Base-by-base conservation (phyloP, 2,797 vertebrate genomes). In the Emydoidea blandingii region DNA sequence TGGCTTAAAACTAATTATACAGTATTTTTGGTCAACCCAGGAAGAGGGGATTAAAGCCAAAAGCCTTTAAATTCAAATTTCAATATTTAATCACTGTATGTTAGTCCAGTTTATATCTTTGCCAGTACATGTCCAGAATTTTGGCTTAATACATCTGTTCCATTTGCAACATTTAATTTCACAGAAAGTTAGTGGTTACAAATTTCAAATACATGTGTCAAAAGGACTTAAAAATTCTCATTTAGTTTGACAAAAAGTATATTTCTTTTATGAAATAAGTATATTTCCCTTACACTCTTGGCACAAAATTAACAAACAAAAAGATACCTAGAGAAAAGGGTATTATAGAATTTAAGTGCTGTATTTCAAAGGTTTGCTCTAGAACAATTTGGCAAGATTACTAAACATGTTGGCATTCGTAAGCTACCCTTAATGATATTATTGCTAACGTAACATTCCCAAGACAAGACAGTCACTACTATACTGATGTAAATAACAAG, bases 41-140 rank as follows among this genome's bases (percentile, higher is more conserved):
- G 56, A 86, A 83, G 96, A 50, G 82, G 82, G 93, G 88, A 96
- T 96, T 97, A 97, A 97, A 97, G 96, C 95, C 94, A 92, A 82
- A 95, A 97, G 97, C 97, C 97, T 97, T 97, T 95, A 88, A 94
- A 92, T 85, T 93, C 86, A 91, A 57, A 90, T 80, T 74, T 78
- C 53, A 89, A 89, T 62, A 76, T 18, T 79, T 85, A 81, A 87
- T 79, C 87, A 50, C 87, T 88, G 12, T 47, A 31, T 31, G 89
- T 41, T 0, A 1, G 34, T 90, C 80, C 92, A 89, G 84, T 88
- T 90, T 89, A 62, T 87, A 72, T 79, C 81, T 59, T 31, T 92
- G 92, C 86, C 76, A 79, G 76, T 79, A 90, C 6, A 72, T 47
- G 37, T 81, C 44, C 54, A 87, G 79, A 88, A 95, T 86, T 53